Percentiles rank a stretch among this genome's conserved stretches.
These are phyloP conservation scores for Nasonovia ribisnigri DNA, from an alignment of 2,888 invertebrate species.

Conservation along the genomic window DNA sequence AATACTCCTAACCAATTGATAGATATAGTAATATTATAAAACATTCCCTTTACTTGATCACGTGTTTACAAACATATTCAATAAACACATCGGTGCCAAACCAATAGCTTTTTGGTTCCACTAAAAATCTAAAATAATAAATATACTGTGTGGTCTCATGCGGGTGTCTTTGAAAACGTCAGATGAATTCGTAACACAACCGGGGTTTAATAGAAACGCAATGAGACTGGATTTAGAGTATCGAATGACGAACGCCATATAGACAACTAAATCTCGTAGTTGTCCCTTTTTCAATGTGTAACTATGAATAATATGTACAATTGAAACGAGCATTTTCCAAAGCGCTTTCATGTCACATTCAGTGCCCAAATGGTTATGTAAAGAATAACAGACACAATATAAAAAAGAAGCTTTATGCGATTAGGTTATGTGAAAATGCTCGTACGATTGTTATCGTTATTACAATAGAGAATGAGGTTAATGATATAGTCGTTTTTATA, in stretches of 20 bases:
- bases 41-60: not conserved
- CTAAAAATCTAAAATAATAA: not conserved
- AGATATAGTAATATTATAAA: not conserved
- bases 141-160: not conserved
- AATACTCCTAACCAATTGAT: not conserved
- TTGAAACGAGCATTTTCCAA: conserved; percentile 20
- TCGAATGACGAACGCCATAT: not conserved
- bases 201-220: not conserved
- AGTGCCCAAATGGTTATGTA: too few relatives aligned
- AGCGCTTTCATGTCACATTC: not conserved
- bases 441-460: not conserved
- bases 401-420: not conserved
- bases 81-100: not conserved
- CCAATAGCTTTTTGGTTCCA: not conserved
- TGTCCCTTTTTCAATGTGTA: not conserved
- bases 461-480: not conserved
- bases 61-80: not conserved
- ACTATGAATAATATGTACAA: not conserved
- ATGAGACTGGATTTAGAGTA: not conserved
- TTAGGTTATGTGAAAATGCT: not conserved
- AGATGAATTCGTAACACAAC: not conserved
- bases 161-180: not conserved
- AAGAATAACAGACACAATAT: not conserved
- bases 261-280: not conserved
- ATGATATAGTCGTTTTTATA: not conserved